Evolutionary conservation across 2,113 vertebrate genomes (phyloP).

Genomic region (Phodopus roborovskii): DNA sequence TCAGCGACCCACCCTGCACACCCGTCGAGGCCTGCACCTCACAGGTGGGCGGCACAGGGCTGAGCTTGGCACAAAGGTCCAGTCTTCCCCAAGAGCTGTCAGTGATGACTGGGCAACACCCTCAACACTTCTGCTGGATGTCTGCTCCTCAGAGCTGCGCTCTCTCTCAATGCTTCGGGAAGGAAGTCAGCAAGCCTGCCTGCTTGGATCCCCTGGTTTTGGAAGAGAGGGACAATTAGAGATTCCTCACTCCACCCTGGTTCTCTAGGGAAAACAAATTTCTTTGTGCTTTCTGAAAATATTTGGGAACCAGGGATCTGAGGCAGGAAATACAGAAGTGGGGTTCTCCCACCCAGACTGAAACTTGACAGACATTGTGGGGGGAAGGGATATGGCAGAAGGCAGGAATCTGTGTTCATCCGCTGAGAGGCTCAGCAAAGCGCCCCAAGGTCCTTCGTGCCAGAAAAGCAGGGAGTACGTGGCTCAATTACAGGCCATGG

Average conservation of each 20-base stretch:
- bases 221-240: background rate
- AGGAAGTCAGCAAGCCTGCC: conserved; percentile 25
- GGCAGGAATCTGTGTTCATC: conserved; percentile 60
- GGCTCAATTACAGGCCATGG: background rate
- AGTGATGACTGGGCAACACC: background rate
- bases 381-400: conserved; percentile 63
- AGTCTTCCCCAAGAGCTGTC: background rate
- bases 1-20: background rate
- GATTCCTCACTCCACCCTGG: conserved; percentile 29
- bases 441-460: conserved; percentile 26
- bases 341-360: conserved; percentile 48
- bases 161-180: too few species aligned
- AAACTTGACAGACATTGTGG: conserved; percentile 59
- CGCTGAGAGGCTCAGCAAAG: conserved; percentile 25
- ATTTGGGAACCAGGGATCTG: conserved; percentile 56
- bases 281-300: conserved; percentile 72
- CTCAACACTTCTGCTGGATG: background rate
- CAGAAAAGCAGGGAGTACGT: conserved; percentile 28
- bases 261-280: conserved; percentile 16
- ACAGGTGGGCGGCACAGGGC: background rate
- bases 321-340: conserved; percentile 31
- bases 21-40: background rate
- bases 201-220: background rate
- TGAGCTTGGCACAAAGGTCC: conserved; percentile 63
- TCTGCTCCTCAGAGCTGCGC: conserved; percentile 21